Evolutionary conservation across 2,113 vertebrate species (phyloP).

Genomic region (Perccottus glenii): DNA sequence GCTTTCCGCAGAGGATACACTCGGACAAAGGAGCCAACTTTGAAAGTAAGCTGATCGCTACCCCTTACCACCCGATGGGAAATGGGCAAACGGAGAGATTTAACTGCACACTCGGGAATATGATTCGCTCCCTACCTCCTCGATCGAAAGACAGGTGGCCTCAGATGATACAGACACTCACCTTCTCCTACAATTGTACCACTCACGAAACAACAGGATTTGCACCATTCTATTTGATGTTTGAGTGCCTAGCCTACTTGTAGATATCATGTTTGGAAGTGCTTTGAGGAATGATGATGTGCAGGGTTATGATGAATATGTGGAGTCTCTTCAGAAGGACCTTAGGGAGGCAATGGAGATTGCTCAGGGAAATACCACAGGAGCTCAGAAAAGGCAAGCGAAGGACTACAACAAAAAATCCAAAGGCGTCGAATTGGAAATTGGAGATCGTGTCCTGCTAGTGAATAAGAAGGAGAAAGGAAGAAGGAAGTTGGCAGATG

Average conservation of each 20-base stretch:
- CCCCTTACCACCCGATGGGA: conserved; percentile 14
- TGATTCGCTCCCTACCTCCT: neutral
- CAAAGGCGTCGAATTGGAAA: neutral
- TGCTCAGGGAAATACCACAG: neutral
- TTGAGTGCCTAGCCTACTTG: neutral
- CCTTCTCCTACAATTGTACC: conserved; percentile 6
- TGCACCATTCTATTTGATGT: neutral
- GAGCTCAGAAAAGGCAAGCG: neutral
- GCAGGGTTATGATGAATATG: neutral
- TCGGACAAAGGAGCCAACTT: neutral
- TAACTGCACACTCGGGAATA: neutral
- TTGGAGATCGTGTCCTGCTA: conserved; percentile 3
- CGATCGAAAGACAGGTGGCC: conserved; percentile 6
- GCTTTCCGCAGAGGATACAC: neutral
- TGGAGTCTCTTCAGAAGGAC: neutral
- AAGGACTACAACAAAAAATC: neutral
- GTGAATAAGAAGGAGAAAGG: neutral
- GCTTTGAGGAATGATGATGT: neutral
- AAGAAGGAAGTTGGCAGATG: neutral
- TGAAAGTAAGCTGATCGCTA: conserved; percentile 10
- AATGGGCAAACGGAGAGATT: neutral
- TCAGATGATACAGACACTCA: neutral
- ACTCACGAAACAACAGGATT: conserved; percentile 2
- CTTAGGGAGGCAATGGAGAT: neutral
- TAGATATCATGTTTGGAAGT: conserved; percentile 6